Percentiles rank a stretch among this genome's conserved stretches.
Evolutionary conservation across 2,797 vertebrate species (phyloP).

Genomic region (Phataginus tetradactyla): DNA sequence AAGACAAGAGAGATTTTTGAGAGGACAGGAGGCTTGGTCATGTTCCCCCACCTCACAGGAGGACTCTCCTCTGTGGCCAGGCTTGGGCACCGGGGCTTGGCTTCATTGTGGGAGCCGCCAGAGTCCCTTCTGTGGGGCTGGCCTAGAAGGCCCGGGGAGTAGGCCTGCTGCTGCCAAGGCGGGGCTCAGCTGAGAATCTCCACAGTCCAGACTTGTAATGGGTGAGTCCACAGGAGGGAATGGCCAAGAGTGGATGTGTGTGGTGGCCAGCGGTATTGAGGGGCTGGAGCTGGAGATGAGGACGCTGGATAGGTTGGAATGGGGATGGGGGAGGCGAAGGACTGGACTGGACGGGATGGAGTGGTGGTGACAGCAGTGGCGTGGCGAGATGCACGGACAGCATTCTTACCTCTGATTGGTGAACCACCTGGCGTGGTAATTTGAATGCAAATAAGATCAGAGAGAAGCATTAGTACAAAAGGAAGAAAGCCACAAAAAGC

Average conservation of each 20-base stretch:
- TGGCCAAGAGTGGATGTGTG: conserved; percentile 76
- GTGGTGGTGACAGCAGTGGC: conserved; percentile 71
- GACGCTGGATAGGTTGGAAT: conserved; percentile 84
- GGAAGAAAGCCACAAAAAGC: conserved; percentile 88
- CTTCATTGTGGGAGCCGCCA: background rate
- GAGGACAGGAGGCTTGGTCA: background rate
- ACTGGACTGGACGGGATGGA: conserved; percentile 76
- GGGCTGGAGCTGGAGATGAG: conserved; percentile 87
- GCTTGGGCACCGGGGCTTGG: background rate
- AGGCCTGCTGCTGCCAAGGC: background rate
- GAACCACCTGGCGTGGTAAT: conserved; percentile 99
- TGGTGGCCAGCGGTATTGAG: conserved; percentile 60
- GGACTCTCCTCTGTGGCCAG: background rate
- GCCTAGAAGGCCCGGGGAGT: background rate
- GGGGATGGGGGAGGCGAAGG: conserved; percentile 86
- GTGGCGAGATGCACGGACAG: conserved; percentile 90
- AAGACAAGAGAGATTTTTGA: background rate
- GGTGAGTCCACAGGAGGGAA: conserved; percentile 85
- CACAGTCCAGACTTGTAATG: conserved; percentile 84
- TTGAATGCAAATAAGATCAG: conserved; percentile 99
- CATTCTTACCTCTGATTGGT: conserved; percentile 99
- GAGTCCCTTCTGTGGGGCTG: background rate
- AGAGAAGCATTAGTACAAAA: conserved; percentile 96
- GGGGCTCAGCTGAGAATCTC: conserved; percentile 76
- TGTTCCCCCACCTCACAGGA: background rate